Evolutionary conservation across 2,113 vertebrate genomes (phyloP), one percentile per base, ranked within the genome.

Genomic region (Entomyzon cyanotis): DNA sequence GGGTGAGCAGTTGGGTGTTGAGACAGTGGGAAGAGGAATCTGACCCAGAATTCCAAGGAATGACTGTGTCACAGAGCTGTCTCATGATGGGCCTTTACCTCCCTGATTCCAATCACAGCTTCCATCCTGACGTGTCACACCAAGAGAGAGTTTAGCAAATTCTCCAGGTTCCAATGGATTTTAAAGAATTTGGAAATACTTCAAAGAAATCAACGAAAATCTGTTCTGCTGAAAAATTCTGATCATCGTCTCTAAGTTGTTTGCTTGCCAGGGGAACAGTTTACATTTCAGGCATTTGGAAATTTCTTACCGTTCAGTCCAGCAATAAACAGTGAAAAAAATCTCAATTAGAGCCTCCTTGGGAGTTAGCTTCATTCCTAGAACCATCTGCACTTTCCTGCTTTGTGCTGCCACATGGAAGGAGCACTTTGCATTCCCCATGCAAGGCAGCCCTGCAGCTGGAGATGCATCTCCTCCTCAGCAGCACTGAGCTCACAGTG

Each of bases 401-500:
- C 39, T 39, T 11, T 39, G 39, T 12, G 39, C 39, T 39, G 39
- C 39, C 39, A 39, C 39, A 39, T 39, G 65, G 52, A 69, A 78
- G 74, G 33, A 69, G 69, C 65, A 89, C 47, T 82, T 90, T 77
- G 67, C 55, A 89, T 84, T 91, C 73, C 76, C 81, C 53, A 59
- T n/a, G 64, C 90, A 78, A 91, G 58, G 5, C 10, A 89, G 87
- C 67, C 64, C 47, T 95, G 93, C 89, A 64, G 80, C 50, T 73
- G 60, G 68, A 89, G 76, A 80, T 24, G 28, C 90, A 80, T 84
- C 73, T 60, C 74, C 79, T 71, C 86, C 75, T 93, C 87, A 19
- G 90, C 95, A 95, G 87, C 77, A 47, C 64, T 89, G 95, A 95
- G 95, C 88, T 96, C 94, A 95, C 76, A 93, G 87, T 95, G 94